Conservation (phyloP, 2,113 vertebrate species). For the Archilochus colubris region DNA sequence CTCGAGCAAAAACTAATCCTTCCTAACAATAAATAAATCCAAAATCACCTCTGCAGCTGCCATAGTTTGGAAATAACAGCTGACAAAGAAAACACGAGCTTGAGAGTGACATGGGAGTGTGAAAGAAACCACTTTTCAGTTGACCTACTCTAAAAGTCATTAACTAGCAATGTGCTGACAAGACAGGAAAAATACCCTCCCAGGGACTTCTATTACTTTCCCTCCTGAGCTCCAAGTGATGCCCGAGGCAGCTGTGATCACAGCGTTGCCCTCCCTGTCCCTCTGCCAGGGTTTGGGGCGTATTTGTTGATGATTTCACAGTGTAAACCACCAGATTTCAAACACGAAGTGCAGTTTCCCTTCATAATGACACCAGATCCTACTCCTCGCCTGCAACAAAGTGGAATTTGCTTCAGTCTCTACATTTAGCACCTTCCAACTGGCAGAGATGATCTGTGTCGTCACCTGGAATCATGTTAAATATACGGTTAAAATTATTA, state of each 20-base stretch:
- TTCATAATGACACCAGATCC: neutral
- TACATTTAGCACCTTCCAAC: neutral
- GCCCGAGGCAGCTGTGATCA: neutral
- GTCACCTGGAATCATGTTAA: neutral
- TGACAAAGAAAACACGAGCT: constrained; percentile 51
- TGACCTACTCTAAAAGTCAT: constrained; percentile 56
- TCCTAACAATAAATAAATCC: constrained; percentile 13
- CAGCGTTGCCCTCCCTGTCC: too few species aligned
- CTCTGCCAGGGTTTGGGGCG: too few species aligned
- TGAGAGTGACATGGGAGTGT: neutral
- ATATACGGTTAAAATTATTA: neutral
- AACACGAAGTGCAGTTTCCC: neutral
- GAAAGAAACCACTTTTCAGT: constrained; percentile 42
- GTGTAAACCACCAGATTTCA: neutral
- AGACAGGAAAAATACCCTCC: neutral
- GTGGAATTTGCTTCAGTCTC: neutral
- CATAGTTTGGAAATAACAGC: neutral
- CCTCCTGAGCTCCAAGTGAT: neutral
- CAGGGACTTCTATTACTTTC: neutral
- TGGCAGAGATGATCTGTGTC: neutral
- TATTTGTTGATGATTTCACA: too few species aligned
- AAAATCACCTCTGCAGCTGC: neutral
- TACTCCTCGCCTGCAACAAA: fast-evolving
- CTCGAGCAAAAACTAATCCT: neutral
- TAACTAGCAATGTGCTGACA: constrained; percentile 56